These are phyloP conservation scores for Lacanobia oleracea DNA, from an alignment of 2,888 invertebrate genomes.

Conservation along the genomic window DNA sequence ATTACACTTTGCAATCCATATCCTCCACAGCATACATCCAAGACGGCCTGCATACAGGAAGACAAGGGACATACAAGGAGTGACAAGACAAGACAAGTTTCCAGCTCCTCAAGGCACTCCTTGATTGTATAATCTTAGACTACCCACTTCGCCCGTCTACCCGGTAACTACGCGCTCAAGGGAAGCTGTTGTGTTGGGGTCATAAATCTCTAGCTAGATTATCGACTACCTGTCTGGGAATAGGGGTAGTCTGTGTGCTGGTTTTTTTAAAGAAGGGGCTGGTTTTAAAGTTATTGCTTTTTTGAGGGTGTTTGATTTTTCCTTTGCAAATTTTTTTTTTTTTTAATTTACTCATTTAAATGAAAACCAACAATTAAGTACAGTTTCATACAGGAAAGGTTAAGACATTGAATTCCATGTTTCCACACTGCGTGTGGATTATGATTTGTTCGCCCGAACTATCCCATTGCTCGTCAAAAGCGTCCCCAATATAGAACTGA, in stretches of 20 bases:
- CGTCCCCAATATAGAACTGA: too few relatives aligned
- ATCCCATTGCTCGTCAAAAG: too few relatives aligned
- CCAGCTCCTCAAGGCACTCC: conserved; percentile 15
- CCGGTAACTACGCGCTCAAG: conserved; percentile 41
- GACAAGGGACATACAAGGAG: background rate
- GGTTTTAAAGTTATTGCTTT: conserved; percentile 13
- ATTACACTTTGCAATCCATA: background rate
- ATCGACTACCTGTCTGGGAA: conserved; percentile 55
- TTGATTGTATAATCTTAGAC: conserved; percentile 35
- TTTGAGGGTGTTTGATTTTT: background rate
- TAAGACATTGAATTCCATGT: too few relatives aligned
- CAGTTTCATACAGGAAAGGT: too few relatives aligned
- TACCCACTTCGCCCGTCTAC: conserved; percentile 16
- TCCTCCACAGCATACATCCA: background rate
- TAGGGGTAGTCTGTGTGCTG: background rate
- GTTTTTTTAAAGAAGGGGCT: conserved; percentile 18
- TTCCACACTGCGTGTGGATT: too few relatives aligned
- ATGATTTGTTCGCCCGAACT: too few relatives aligned
- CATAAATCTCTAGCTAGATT: conserved; percentile 58
- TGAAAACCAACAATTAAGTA: too few relatives aligned
- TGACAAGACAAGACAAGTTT: conserved; percentile 4
- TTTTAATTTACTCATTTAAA: too few relatives aligned
- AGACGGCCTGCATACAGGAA: background rate
- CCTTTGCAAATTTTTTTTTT: too few relatives aligned
- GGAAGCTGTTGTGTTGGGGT: conserved; percentile 33